Evolutionary conservation across 2,888 invertebrate species (phyloP).

Genomic region (Geophilus truncorum): DNA sequence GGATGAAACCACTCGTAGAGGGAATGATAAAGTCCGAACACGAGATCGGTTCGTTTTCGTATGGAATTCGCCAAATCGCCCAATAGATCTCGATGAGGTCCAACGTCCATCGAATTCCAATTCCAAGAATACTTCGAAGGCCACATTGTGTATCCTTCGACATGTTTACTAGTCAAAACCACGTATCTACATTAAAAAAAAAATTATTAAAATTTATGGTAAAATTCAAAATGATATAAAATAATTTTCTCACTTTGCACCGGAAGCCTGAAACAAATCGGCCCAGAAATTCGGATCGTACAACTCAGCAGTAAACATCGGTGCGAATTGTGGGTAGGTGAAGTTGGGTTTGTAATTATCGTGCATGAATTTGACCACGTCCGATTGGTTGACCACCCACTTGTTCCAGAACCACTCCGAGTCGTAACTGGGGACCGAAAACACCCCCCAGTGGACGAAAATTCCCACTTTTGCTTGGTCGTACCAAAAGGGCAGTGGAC

Average conservation of each 20-base stretch:
- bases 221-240: background rate
- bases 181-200: conserved; percentile 58
- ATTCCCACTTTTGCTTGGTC: conserved; percentile 86
- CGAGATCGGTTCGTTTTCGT: conserved; percentile 57
- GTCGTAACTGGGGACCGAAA: conserved; percentile 77
- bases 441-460: conserved; percentile 92
- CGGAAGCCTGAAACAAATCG: conserved; percentile 70
- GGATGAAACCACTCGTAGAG: conserved; percentile 85
- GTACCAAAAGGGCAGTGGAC: conserved; percentile 82
- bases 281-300: conserved; percentile 82
- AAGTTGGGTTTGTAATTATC: conserved; percentile 36
- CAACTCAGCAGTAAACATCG: conserved; percentile 80
- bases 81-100: conserved; percentile 67
- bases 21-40: conserved; percentile 80
- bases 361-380: conserved; percentile 35
- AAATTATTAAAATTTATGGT: background rate
- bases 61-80: conserved; percentile 67
- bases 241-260: conserved; percentile 68
- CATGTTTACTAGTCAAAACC: conserved; percentile 80
- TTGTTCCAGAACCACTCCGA: conserved; percentile 90
- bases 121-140: conserved; percentile 75
- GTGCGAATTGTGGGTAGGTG: conserved; percentile 36
- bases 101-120: conserved; percentile 76
- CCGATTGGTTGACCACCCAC: conserved; percentile 61
- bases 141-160: conserved; percentile 79